These are phyloP conservation scores for Papilio machaon DNA, from an alignment of 1,140 invertebrate genomes.

Conservation along the genomic window DNA sequence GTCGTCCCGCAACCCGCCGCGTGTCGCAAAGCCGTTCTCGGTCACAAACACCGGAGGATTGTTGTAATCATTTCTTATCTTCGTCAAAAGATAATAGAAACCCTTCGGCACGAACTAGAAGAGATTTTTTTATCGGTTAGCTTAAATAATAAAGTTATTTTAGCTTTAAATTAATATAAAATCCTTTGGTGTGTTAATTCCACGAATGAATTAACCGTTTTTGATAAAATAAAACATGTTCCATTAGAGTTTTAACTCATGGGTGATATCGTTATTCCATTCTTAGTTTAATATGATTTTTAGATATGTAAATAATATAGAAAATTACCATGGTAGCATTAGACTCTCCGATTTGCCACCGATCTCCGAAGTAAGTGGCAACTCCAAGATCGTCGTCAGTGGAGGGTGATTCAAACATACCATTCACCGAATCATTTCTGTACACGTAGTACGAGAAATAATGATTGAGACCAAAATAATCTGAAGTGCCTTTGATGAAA, in stretches of 20 bases:
- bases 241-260: too few species aligned
- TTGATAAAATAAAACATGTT: too few species aligned
- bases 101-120: slow-evolving; percentile 49
- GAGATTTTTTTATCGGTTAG: neutral
- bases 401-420: slow-evolving; percentile 39
- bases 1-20: slow-evolving; percentile 51
- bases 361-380: slow-evolving; percentile 39
- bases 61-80: slow-evolving; percentile 53
- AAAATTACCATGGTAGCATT: slow-evolving; percentile 18
- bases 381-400: slow-evolving; percentile 41
- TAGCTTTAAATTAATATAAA: neutral
- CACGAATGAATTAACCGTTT: too few species aligned
- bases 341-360: slow-evolving; percentile 38
- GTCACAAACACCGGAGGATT: slow-evolving; percentile 53
- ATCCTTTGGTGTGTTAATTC: too few species aligned
- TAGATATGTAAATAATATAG: too few species aligned
- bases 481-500: slow-evolving; percentile 71
- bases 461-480: slow-evolving; percentile 84
- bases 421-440: slow-evolving; percentile 48
- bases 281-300: too few species aligned
- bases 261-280: too few species aligned
- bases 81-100: slow-evolving; percentile 50
- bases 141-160: neutral
- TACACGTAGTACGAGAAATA: slow-evolving; percentile 75
- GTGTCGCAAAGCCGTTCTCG: slow-evolving; percentile 64